Evolutionary conservation across 2,888 invertebrate genomes (phyloP).

Genomic region (Patella pellucida): DNA sequence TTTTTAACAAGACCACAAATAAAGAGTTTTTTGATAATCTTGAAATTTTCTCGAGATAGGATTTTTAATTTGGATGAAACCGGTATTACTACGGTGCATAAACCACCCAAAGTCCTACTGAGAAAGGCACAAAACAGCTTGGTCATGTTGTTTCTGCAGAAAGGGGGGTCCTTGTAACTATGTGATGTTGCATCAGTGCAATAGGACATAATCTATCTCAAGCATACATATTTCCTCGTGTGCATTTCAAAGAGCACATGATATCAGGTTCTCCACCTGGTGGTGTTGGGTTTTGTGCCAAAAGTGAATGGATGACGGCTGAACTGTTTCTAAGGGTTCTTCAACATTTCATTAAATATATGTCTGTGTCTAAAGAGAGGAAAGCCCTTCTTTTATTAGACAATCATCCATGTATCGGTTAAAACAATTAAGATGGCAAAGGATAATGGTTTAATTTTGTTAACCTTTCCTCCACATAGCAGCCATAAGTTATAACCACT

Average conservation of each 20-base stretch:
- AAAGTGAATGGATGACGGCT: background rate
- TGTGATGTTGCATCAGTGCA: background rate
- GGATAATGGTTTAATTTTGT: background rate
- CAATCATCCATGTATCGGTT: background rate
- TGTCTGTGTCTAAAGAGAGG: background rate
- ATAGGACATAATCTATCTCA: background rate
- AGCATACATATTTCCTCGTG: background rate
- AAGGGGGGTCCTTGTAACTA: background rate
- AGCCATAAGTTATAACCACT: background rate
- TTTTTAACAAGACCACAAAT: background rate
- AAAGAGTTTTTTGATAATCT: constrained; percentile 6
- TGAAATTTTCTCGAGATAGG: background rate
- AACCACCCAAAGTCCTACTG: background rate
- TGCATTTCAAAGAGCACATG: background rate
- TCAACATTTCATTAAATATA: background rate
- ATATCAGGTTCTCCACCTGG: background rate
- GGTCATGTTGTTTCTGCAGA: constrained; percentile 1
- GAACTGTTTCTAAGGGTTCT: background rate
- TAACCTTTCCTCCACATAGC: too few relatives aligned
- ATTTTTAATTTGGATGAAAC: background rate
- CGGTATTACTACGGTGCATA: background rate
- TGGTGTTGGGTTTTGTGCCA: background rate
- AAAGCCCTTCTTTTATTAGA: background rate
- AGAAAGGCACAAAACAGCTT: background rate
- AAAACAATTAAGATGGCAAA: background rate